A percentile compares a stretch with the other conserved stretches of the same genome.
These are phyloP conservation scores for Pangasianodon gigas DNA, from an alignment of 2,113 vertebrate species.

Conservation along the genomic window DNA sequence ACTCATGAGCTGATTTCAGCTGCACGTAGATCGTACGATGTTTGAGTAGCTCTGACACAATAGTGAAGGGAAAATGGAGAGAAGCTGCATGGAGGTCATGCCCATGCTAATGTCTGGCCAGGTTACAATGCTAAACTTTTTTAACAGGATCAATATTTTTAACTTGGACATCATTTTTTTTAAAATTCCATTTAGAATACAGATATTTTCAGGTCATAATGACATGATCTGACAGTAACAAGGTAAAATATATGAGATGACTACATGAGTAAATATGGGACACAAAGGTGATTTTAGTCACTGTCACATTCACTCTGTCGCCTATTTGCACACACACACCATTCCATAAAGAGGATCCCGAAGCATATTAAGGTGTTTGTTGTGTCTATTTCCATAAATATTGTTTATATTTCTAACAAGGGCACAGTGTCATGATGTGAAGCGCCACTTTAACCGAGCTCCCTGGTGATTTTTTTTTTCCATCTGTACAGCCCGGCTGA, in stretches of 20 bases:
- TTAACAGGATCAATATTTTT: background rate
- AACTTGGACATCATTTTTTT: background rate
- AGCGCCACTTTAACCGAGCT: background rate
- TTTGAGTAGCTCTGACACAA: constrained; percentile 61
- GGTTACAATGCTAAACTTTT: background rate
- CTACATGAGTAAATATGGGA: background rate
- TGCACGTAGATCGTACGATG: constrained; percentile 62
- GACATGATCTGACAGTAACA: background rate
- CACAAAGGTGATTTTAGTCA: constrained; percentile 3
- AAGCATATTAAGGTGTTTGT: constrained; percentile 17
- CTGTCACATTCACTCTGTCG: background rate
- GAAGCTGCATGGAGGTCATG: background rate
- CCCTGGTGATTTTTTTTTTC: background rate
- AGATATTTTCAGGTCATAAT: background rate
- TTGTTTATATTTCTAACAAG: constrained; percentile 4
- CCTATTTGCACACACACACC: background rate
- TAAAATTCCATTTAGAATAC: background rate
- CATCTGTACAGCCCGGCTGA: background rate
- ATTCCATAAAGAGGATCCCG: constrained; percentile 3
- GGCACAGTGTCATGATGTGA: constrained; percentile 10
- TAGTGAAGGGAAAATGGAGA: constrained; percentile 37
- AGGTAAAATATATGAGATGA: background rate
- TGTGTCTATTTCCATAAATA: constrained; percentile 18
- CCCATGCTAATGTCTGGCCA: constrained; percentile 29
- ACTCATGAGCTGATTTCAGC: constrained; percentile 72